These are phyloP conservation scores for Mustelus asterias DNA, from an alignment of 2,113 vertebrate genomes.

Conservation along the genomic window DNA sequence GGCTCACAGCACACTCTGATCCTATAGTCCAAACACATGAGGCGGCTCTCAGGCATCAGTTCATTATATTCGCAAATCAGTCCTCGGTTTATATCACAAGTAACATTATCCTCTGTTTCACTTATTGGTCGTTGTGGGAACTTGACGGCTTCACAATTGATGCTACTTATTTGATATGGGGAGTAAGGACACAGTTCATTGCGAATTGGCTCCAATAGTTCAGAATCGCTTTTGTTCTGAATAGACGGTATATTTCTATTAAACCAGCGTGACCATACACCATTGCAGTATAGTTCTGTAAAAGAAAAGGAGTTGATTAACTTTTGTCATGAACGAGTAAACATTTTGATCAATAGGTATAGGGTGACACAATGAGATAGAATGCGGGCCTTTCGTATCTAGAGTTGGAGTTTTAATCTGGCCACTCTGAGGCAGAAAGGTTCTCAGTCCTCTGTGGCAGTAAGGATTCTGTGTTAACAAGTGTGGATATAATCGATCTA, in stretches of 20 bases:
- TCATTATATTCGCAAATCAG: not conserved
- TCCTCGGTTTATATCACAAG: constrained; percentile 17
- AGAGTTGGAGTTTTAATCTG: not conserved
- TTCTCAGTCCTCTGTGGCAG: not conserved
- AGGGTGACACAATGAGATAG: not conserved
- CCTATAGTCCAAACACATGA: constrained; percentile 27
- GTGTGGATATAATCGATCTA: not conserved
- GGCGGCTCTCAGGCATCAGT: not conserved
- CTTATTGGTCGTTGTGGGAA: not conserved
- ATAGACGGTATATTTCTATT: not conserved
- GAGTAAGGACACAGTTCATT: not conserved
- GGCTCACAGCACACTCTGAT: constrained; percentile 27
- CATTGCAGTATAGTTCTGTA: not conserved
- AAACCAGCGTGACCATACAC: constrained; percentile 9
- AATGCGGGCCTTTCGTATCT: not conserved
- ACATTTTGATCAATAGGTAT: not conserved
- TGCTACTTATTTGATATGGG: not conserved
- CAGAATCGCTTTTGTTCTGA: not conserved
- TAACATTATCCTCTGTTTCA: constrained; percentile 13
- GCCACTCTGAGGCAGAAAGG: not conserved
- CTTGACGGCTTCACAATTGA: constrained; percentile 5
- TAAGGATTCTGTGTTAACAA: not conserved
- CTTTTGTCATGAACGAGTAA: not conserved
- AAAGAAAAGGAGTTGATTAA: not conserved
- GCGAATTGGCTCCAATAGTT: not conserved